Percentiles rank a stretch among this genome's conserved stretches.
These are phyloP conservation scores for Melierax canorus DNA, from an alignment of 2,113 vertebrate species.

Conservation along the genomic window DNA sequence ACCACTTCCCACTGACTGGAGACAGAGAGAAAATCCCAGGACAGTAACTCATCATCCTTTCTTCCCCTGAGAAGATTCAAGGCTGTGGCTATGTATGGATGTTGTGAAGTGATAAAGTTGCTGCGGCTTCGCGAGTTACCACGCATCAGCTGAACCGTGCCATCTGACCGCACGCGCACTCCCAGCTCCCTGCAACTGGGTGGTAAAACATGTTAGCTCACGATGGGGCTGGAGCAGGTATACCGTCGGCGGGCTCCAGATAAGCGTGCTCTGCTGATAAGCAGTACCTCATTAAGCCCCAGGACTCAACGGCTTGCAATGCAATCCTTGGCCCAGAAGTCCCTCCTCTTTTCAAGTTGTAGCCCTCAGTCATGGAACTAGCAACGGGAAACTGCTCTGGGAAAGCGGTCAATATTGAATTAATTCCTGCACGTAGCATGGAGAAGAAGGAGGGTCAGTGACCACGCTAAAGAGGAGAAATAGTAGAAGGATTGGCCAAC, in stretches of 20 bases:
- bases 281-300: slow-evolving; percentile 52
- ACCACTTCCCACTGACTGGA: slow-evolving; percentile 57
- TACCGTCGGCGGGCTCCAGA: background rate
- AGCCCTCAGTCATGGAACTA: background rate
- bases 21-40: slow-evolving; percentile 56
- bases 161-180: background rate
- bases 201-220: slow-evolving; percentile 62
- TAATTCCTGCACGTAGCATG: background rate
- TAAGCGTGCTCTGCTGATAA: slow-evolving; percentile 51
- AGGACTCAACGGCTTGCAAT: slow-evolving; percentile 45
- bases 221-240: slow-evolving; percentile 54
- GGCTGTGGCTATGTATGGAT: slow-evolving; percentile 67
- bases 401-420: background rate
- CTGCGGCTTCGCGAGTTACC: slow-evolving; percentile 52
- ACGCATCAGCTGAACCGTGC: background rate
- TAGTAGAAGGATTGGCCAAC: fast-evolving
- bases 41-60: slow-evolving; percentile 60
- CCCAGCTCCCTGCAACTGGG: slow-evolving; percentile 6
- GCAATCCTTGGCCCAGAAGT: slow-evolving; percentile 32
- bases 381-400: background rate
- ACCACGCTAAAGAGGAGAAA: background rate
- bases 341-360: background rate
- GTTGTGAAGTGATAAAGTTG: slow-evolving; percentile 60
- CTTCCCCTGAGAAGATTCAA: slow-evolving; percentile 35
- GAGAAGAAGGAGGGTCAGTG: background rate